Evolutionary conservation across 2,113 vertebrate species (phyloP).

Genomic region (Prolemur simus): DNA sequence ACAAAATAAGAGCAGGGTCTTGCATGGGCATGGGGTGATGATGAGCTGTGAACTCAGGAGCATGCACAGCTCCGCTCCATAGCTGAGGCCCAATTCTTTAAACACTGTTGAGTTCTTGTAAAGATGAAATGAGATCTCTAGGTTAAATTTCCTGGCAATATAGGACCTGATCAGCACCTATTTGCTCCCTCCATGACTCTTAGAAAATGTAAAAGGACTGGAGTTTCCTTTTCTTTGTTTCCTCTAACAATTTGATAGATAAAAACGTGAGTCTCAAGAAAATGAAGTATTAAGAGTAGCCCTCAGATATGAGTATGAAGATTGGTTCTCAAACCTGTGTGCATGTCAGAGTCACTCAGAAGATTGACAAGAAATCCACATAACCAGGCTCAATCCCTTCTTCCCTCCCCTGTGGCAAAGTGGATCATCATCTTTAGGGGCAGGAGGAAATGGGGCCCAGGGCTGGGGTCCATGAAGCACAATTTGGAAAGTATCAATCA

Average conservation of each 20-base stretch:
- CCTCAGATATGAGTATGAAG: not conserved
- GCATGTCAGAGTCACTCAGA: not conserved
- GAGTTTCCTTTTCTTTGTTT: not conserved
- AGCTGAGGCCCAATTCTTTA: not conserved
- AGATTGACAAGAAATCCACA: not conserved
- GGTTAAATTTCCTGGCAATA: not conserved
- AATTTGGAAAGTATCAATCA: not conserved
- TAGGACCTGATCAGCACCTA: not conserved
- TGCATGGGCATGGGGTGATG: not conserved
- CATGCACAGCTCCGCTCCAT: not conserved
- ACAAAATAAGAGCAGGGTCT: not conserved
- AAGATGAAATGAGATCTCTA: not conserved
- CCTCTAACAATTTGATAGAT: conserved; percentile 1
- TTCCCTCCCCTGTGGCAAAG: not conserved
- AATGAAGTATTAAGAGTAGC: not conserved
- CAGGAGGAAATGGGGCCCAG: not conserved
- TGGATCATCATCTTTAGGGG: no score
- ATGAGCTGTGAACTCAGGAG: not conserved
- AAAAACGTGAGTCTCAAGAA: not conserved
- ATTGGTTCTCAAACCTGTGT: not conserved
- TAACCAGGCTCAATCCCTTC: not conserved
- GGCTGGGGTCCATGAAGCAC: not conserved
- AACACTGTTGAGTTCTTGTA: not conserved
- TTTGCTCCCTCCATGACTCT: not conserved
- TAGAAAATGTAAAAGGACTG: not conserved